Conservation (phyloP, 2,113 vertebrate genomes). For the Xyrauchen texanus region DNA sequence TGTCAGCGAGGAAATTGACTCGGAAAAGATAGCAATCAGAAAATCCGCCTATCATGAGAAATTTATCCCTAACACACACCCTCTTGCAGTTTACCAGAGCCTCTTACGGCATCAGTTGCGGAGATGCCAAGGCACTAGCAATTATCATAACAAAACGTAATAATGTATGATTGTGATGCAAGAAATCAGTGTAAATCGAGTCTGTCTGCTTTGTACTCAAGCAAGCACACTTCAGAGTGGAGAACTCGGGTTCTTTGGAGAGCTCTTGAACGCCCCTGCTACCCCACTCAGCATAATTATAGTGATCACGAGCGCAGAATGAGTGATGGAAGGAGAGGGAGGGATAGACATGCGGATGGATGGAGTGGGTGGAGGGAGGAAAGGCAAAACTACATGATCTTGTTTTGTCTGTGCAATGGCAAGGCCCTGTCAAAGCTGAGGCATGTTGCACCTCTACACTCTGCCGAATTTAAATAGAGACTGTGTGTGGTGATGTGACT, state of each 20-base stretch:
- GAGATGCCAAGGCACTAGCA: not conserved
- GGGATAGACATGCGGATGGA: not conserved
- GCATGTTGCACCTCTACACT: not conserved
- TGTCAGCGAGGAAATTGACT: slow-evolving; percentile 8
- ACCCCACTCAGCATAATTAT: slow-evolving; percentile 64
- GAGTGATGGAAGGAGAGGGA: slow-evolving; percentile 21
- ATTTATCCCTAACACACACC: not conserved
- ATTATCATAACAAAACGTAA: slow-evolving; percentile 1
- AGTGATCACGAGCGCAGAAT: slow-evolving; percentile 54
- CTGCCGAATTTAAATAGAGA: not conserved
- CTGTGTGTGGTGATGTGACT: not conserved
- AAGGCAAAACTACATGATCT: slow-evolving; percentile 44
- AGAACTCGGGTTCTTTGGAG: slow-evolving; percentile 26
- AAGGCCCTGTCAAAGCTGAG: slow-evolving; percentile 25
- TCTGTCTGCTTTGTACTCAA: slow-evolving; percentile 30
- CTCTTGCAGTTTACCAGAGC: not conserved
- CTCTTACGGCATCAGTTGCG: not conserved
- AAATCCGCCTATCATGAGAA: not conserved
- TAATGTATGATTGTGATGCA: slow-evolving; percentile 12
- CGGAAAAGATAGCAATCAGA: slow-evolving; percentile 19
- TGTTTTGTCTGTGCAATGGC: slow-evolving; percentile 32
- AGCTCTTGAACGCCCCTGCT: slow-evolving; percentile 28
- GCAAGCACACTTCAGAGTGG: slow-evolving; percentile 7
- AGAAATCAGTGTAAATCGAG: slow-evolving; percentile 22
- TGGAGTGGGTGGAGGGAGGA: slow-evolving; percentile 34